Evolutionary conservation across 2,888 invertebrate genomes (phyloP), one percentile per base, ranked within the genome.

Genomic region (Drosophila acutilabella): DNA sequence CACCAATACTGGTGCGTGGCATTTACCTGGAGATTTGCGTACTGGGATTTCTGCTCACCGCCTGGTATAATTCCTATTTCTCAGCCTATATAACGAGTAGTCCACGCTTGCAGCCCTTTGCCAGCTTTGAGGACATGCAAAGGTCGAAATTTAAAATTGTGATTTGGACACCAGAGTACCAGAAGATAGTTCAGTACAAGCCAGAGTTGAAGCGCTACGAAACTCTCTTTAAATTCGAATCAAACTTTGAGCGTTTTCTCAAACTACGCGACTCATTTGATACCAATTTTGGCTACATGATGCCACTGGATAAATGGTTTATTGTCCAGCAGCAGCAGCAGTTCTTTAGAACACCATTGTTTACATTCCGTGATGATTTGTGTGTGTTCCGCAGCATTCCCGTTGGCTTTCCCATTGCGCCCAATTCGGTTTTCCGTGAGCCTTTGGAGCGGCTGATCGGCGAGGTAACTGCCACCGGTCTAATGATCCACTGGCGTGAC

Each of bases 11-110:
- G 1, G 62, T 62, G n/a, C 48, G 56, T 11, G 62, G 62, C 14
- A 56, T 62, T 13, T 62, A 62, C 18, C 44, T 90, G n/a, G 62
- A 80, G 57, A 89, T 90, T 13, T 90, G 87, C 48, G 30, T 85
- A 0, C 47, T 90, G n/a, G 90, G 90, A 1, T 83, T 90, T 2
- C 48, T 90, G 1, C 60, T 90, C 7, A 88, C 89, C 18, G 82
- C 89, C 4, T 80, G 81, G 41, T 90, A 89, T 44, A 90, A 89
- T 53, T 79, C 89, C 0, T 86, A 86, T 56, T 86, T 86, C 45
- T 82, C 90, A 4, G 79, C 89, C 0, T 90, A 83, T 56, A 47
- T 62, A 4, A 62, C 56, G 3, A 62, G 48, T 8, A n/a, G 13
- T 8, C 62, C 33, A 4, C 26, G 40, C 0, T 14, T 69, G 4